Base-by-base conservation (phyloP, 2,888 invertebrate genomes). In the Diaphora mendica region DNA sequence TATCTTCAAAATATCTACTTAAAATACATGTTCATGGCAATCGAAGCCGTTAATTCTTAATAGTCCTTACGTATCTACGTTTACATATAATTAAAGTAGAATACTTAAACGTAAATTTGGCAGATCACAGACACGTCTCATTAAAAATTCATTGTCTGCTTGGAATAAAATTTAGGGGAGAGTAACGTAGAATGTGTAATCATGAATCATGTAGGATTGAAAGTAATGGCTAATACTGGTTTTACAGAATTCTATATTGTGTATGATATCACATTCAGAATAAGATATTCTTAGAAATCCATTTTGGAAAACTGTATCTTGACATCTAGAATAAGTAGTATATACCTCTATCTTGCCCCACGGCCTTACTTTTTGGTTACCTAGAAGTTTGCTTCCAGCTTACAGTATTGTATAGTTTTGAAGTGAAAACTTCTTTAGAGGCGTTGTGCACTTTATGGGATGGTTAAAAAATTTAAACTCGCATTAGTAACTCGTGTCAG, bases 141-240 rank as follows among this genome's bases (percentile, higher is more conserved):
- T 73, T 73, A 73, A 69, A 69, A 65, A 73, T 69, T 69, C 73
- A 73, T 69, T 42, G 35, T 64, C 20, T 64, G 48, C 64, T 72
- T 72, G 23, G 64, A 72, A 35, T 62, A 62, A 26, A 35, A 64
- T 35, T 48, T 72, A 44, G n/a, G 59, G 0, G 1, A 26, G 44
- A 64, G 64, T 68, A 55, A 67, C 33, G 30, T 20, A 2, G 71
- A 64, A 23, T 39, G 44, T 68, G n/a, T 62, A 30, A 59, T 71
- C 30, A 30, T 67, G 33, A 48, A 67, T 48, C 67, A 67, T 30
- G 67, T 13, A 67, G 11, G 11, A 42, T 1, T 17, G 8, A 26
- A 39, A 26, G 5, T 67, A 30, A 66, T 17, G 26, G 20, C 26
- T 8, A 4, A n/a, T 55, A 55, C n/a, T 55, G 23, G 23, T 55